phyloP scores from a whole-genome alignment of 2,888 invertebrate species.

The Melinaea menophilus region DNA sequence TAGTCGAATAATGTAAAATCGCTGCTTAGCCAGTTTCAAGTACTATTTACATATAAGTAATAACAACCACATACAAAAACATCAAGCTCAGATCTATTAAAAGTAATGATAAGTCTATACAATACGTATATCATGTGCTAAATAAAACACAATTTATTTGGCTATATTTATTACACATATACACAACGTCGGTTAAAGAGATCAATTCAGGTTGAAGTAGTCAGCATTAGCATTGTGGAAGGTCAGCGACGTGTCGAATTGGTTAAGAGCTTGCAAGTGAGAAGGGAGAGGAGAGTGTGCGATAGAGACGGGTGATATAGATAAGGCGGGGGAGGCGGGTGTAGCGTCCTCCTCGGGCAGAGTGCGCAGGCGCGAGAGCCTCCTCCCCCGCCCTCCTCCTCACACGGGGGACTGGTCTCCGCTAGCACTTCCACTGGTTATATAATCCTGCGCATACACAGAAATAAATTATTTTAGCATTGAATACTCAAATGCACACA shows the following conservation, averaged over 20 bases:
- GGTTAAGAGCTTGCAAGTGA: neutral
- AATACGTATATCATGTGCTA: too few relatives aligned
- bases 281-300: conserved; percentile 3
- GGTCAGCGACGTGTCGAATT: conserved; percentile 14
- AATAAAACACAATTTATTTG: neutral
- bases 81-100: too few relatives aligned
- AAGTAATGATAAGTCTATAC: too few relatives aligned
- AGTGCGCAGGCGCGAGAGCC: conserved; percentile 68
- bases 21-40: too few relatives aligned
- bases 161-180: neutral
- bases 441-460: conserved; percentile 61
- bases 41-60: too few relatives aligned
- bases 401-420: conserved; percentile 74
- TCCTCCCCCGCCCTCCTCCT: conserved; percentile 75
- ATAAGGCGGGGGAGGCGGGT: conserved; percentile 47
- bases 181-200: conserved; percentile 8
- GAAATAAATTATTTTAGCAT: neutral
- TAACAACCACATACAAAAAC: too few relatives aligned
- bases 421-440: conserved; percentile 69
- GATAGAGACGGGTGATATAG: conserved; percentile 8
- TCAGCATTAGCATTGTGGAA: conserved; percentile 19
- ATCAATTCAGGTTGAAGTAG: conserved; percentile 27
- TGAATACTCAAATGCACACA: neutral
- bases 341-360: conserved; percentile 65
- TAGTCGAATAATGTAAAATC: too few relatives aligned